A percentile compares a stretch with the other conserved stretches of the same genome.
phyloP scores from a whole-genome alignment of 2,113 vertebrate species.

The Pterocles gutturalis region DNA sequence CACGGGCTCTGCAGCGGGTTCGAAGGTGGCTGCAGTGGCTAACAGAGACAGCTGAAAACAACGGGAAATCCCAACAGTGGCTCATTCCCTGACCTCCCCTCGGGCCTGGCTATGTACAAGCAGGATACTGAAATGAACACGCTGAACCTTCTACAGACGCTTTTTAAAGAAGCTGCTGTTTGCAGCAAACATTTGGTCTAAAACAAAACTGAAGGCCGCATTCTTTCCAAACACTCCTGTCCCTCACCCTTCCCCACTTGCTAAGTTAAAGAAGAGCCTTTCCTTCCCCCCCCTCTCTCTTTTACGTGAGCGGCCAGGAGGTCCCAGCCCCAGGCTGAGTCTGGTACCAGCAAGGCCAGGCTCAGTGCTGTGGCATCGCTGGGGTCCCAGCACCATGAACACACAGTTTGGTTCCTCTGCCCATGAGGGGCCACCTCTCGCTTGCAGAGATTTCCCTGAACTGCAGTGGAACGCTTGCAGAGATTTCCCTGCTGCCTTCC shows the following conservation, averaged over 20 bases:
- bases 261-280: background rate
- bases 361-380: background rate
- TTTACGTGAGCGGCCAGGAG: rapidly evolving
- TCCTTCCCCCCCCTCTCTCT: background rate
- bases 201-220: background rate
- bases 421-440: background rate
- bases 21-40: background rate
- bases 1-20: background rate
- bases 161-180: background rate
- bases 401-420: background rate
- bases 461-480: no score
- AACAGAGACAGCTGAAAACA: background rate
- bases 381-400: background rate
- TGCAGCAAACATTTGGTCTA: background rate
- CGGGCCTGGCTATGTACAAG: background rate
- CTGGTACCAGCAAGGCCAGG: background rate
- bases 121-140: background rate
- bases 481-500: background rate
- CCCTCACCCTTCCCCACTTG: background rate
- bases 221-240: background rate
- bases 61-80: background rate
- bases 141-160: background rate
- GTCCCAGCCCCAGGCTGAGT: background rate
- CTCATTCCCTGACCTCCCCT: background rate
- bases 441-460: background rate